These are phyloP conservation scores for Meriones unguiculatus DNA, from an alignment of 2,113 vertebrate genomes.

Conservation along the genomic window DNA sequence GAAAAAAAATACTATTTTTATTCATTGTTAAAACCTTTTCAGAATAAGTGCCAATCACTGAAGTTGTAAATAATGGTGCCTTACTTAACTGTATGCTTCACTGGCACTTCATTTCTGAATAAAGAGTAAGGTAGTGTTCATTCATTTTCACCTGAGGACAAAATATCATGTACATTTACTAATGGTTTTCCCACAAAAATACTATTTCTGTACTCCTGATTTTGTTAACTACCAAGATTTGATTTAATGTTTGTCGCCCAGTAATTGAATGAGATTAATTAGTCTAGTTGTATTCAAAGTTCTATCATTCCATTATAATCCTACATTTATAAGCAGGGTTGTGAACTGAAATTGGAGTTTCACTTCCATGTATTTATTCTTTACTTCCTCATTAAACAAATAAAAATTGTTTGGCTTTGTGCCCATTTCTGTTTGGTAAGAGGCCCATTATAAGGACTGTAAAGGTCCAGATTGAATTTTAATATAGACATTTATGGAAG, in stretches of 20 bases:
- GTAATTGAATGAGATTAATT: constrained; percentile 56
- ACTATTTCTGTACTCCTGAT: constrained; percentile 57
- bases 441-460: constrained; percentile 20
- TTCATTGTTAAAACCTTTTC: constrained; percentile 75
- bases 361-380: constrained; percentile 1
- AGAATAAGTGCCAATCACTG: constrained; percentile 85
- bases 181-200: constrained; percentile 61
- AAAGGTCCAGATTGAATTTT: constrained; percentile 56
- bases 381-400: constrained; percentile 52
- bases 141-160: constrained; percentile 49
- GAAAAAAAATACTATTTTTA: constrained; percentile 71
- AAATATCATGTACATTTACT: constrained; percentile 36
- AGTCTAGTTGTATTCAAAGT: constrained; percentile 47
- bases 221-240: constrained; percentile 56
- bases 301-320: constrained; percentile 77
- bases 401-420: constrained; percentile 29
- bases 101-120: constrained; percentile 86
- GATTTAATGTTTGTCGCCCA: constrained; percentile 35
- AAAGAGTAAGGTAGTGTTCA: constrained; percentile 58
- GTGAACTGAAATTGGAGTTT: constrained; percentile 54
- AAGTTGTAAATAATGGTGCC: constrained; percentile 89
- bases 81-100: constrained; percentile 86
- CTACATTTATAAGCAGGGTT: constrained; percentile 24
- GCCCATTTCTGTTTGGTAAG: constrained; percentile 60
- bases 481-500: constrained; percentile 39